Evolutionary conservation across 2,888 invertebrate genomes (phyloP), one percentile per base, ranked within the genome.

Genomic region (Callosobruchus maculatus): DNA sequence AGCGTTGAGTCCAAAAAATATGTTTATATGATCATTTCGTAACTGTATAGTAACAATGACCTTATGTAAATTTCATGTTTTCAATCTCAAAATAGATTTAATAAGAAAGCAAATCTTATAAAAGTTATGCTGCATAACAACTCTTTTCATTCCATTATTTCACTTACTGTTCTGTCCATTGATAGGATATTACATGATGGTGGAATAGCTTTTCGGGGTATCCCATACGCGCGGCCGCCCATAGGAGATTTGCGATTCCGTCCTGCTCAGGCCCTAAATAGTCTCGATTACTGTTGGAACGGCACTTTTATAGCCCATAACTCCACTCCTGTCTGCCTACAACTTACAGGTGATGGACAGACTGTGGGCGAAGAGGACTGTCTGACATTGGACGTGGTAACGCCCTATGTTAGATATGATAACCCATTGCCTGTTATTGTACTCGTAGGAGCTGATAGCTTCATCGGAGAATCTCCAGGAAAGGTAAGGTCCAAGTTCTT

Each of bases 341-440:
- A 95, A 84, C 89, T 93, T 71, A 88, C 92, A 74, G 89, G 91
- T 74, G 91, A 93, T 80, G 92, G 92, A 22, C 90, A 90, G 0
- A 87, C 91, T 20, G 88, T 89, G n/a, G 95, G 95, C 0, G 88
- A 89, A 2, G 97, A 97, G 85, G 93, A 96, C 85, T 97, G 97
- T 80, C 88, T 97, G 67, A 94, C 93, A 21, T 86, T 97, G 9
- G 96, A 96, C 82, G 91, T 97, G 0, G 92, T 93, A 49, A 95
- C 96, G 0, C 96, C 96, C 0, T 92, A 93, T 78, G 93, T 95
- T 2, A 89, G 93, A 70, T 95, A 95, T 83, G 92, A 93, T 79
- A 91, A 91, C 21, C 95, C 94, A 0, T 85, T 95, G 74, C 95
- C 96, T 0, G 95, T 97, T 0, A 92, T 97, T 70, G 93, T 97